Base-by-base conservation (phyloP, 2,797 vertebrate species). In the Trematocara caparti region DNA sequence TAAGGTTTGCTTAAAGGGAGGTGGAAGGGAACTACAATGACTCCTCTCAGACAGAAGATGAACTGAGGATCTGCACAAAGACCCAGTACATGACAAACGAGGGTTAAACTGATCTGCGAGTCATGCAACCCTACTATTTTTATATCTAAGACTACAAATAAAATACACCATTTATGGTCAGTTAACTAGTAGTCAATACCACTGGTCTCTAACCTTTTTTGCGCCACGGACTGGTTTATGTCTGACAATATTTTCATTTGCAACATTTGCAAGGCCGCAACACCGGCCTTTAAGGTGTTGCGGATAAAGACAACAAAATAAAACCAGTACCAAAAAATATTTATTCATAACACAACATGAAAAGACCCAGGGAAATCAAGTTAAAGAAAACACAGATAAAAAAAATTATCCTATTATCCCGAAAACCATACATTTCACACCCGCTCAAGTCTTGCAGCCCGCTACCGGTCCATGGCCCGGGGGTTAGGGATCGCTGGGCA, bases 171-270 rank as follows among this genome's bases (percentile, higher is more conserved):
- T 3, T 24, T 24, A 24, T 24, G 24, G 24, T 24, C 24, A 24
- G 24, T 24, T 24, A 24, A 24, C 24, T 24, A 69, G 21, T 27
- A 15, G 0, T 24, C 38, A 27, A 66, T 43, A 43, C 1, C 27
- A 55, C 1, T 55, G 14, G 1, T 32, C 53, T 14, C 27, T 0
- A 55, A 15, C 13, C 24, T 15, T 53, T 53, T 30, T 27, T 5
- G 24, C 1, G 0, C 13, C 0, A 53, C 0, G 3, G 48, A 50
- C 48, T 1, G 1, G 13, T 53, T 55, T 55, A 55, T 55, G 0
- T 55, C 51, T 30, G 51, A 55, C 51, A 55, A 55, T 55, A 55
- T 1, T 55, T 30, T 55, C 51, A 30, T 6, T n/a, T n/a, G n/a
- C n/a, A n/a, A n/a, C n/a, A n/a, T n/a, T n/a, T n/a, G n/a, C n/a